Evolutionary conservation across 2,797 vertebrate genomes (phyloP).

Genomic region (Acanthis flammea): DNA sequence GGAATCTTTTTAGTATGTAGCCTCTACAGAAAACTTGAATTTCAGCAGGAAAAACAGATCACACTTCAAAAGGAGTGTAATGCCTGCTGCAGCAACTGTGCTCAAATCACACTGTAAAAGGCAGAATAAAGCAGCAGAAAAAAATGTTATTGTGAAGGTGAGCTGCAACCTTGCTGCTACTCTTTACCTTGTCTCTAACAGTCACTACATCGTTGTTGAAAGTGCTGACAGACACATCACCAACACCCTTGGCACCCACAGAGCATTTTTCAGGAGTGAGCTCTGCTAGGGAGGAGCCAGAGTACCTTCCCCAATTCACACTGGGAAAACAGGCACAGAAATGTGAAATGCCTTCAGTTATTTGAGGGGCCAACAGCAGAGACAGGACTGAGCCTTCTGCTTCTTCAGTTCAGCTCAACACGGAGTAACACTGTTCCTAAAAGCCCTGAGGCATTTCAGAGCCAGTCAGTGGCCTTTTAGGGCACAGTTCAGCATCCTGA

Average conservation of each 20-base stretch:
- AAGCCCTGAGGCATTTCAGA: background rate
- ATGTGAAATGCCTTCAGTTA: background rate
- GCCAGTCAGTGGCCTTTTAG: background rate
- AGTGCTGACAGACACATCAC: background rate
- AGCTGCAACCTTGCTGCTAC: background rate
- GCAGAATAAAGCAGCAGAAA: constrained; percentile 12
- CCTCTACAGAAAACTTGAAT: constrained; percentile 47
- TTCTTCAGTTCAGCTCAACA: background rate
- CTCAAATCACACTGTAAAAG: constrained; percentile 6
- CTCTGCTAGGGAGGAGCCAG: background rate
- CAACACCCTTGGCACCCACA: rapidly evolving
- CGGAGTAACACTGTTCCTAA: background rate
- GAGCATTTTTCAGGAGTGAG: background rate
- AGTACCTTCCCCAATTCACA: background rate
- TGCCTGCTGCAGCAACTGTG: background rate
- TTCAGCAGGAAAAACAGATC: constrained; percentile 57
- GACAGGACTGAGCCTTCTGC: background rate
- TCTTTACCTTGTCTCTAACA: background rate
- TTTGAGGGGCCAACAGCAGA: rapidly evolving
- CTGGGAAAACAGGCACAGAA: background rate
- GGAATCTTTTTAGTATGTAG: constrained; percentile 50
- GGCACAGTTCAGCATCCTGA: background rate
- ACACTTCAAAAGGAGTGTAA: constrained; percentile 54
- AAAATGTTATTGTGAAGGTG: background rate
- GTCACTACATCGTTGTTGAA: background rate